phyloP scores from a whole-genome alignment of 92 coral and sea anemone genomes.

The Parazoanthus atlanticus region DNA sequence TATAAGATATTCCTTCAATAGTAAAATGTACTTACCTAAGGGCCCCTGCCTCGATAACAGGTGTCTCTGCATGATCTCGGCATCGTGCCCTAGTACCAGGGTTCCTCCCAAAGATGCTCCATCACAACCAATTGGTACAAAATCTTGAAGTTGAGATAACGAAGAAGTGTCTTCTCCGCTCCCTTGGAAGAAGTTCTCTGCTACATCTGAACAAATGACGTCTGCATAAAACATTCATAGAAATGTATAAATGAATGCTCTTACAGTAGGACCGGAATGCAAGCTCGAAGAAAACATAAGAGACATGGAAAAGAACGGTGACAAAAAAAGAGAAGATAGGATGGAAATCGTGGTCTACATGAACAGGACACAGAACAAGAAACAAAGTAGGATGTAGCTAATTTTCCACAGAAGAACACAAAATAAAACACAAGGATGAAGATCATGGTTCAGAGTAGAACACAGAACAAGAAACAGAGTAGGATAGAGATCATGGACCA shows the following conservation, averaged over 20 bases:
- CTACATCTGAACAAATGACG: neutral
- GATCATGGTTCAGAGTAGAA: too few species aligned
- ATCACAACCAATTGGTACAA: neutral
- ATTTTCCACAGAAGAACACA: too few species aligned
- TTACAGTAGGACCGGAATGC: neutral
- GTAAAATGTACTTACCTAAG: neutral
- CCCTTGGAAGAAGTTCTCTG: neutral
- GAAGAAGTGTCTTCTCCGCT: slow-evolving; percentile 9
- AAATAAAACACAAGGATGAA: too few species aligned
- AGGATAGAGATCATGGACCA: too few species aligned
- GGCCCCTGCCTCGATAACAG: slow-evolving; percentile 5
- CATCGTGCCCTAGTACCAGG: neutral
- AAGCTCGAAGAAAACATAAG: too few species aligned
- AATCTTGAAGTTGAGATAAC: neutral
- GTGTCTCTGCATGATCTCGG: slow-evolving; percentile 5
- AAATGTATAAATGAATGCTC: neutral
- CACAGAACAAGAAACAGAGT: too few species aligned
- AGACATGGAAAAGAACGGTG: too few species aligned
- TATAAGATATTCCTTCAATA: too few species aligned
- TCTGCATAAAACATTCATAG: neutral
- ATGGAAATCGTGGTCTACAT: too few species aligned
- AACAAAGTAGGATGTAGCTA: too few species aligned
- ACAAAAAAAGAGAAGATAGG: too few species aligned
- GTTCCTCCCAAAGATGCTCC: neutral
- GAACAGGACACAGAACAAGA: too few species aligned